A percentile compares a stretch with the other conserved stretches of the same genome.
Evolutionary conservation across 2,888 invertebrate genomes (phyloP).

Genomic region (Microctonus aethiopoides): DNA sequence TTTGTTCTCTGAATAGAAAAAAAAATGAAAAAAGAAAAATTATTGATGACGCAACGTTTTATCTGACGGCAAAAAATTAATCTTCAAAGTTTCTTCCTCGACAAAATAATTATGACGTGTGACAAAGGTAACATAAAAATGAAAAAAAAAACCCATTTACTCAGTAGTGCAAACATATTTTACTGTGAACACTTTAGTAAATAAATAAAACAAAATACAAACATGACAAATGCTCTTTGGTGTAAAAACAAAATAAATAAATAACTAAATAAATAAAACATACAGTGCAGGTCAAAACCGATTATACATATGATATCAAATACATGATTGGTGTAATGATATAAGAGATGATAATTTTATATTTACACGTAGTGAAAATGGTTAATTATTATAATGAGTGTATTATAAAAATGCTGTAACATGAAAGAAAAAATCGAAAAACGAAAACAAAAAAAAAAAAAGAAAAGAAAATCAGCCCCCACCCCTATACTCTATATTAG

Average conservation of each 20-base stretch:
- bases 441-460: conserved; percentile 47
- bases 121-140: neutral
- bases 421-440: conserved; percentile 46
- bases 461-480: conserved; percentile 45
- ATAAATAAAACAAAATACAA: conserved; percentile 14
- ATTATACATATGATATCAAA: conserved; percentile 49
- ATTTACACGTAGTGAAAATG: conserved; percentile 56
- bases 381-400: conserved; percentile 41
- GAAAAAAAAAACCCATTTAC: conserved; percentile 9
- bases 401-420: conserved; percentile 41
- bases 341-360: conserved; percentile 66
- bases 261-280: too few species aligned
- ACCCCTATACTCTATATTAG: conserved; percentile 51
- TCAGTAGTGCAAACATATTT: conserved; percentile 23
- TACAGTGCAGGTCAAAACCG: conserved; percentile 22
- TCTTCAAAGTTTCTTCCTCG: conserved; percentile 23
- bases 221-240: conserved; percentile 16
- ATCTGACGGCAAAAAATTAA: conserved; percentile 2
- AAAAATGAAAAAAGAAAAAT: too few species aligned
- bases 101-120: conserved; percentile 2
- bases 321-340: conserved; percentile 59
- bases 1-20: neutral
- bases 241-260: conserved; percentile 6
- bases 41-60: neutral
- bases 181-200: conserved; percentile 22